A percentile compares a stretch with the other conserved stretches of the same genome.
phyloP scores from a whole-genome alignment of 2,113 vertebrate genomes.

The Cinclus cinclus region DNA sequence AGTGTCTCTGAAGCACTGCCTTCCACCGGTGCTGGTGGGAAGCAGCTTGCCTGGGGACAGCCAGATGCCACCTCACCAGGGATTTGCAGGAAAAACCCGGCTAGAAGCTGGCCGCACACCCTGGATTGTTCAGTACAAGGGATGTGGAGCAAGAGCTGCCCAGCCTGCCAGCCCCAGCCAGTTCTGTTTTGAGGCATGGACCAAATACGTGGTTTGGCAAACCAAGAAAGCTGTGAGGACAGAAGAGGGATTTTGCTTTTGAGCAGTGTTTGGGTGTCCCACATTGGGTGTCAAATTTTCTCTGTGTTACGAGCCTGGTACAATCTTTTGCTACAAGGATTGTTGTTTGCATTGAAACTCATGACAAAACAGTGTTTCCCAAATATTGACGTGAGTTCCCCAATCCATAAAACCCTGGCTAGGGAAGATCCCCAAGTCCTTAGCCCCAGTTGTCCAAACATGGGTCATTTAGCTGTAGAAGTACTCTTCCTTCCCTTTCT shows the following conservation, averaged over 20 bases:
- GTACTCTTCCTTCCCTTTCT: background rate
- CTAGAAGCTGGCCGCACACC: background rate
- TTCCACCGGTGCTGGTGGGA: background rate
- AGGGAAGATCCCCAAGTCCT: background rate
- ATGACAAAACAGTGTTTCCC: background rate
- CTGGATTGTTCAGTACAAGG: background rate
- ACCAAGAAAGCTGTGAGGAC: background rate
- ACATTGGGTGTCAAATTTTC: background rate
- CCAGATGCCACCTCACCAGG: background rate
- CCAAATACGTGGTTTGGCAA: background rate
- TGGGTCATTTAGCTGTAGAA: background rate
- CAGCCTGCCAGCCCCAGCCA: background rate
- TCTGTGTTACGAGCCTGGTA: background rate
- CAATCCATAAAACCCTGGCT: background rate
- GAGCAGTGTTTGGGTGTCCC: background rate
- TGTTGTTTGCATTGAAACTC: background rate
- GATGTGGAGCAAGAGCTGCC: background rate
- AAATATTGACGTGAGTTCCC: accelerated
- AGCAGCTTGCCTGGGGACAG: background rate
- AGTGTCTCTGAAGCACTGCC: background rate
- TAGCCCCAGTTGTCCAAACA: background rate
- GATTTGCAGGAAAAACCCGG: background rate
- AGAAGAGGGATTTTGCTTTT: background rate
- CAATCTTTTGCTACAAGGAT: background rate
- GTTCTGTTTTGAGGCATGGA: background rate